Conservation (phyloP, 2,113 vertebrate genomes). For the Acrocephalus kingi region DNA sequence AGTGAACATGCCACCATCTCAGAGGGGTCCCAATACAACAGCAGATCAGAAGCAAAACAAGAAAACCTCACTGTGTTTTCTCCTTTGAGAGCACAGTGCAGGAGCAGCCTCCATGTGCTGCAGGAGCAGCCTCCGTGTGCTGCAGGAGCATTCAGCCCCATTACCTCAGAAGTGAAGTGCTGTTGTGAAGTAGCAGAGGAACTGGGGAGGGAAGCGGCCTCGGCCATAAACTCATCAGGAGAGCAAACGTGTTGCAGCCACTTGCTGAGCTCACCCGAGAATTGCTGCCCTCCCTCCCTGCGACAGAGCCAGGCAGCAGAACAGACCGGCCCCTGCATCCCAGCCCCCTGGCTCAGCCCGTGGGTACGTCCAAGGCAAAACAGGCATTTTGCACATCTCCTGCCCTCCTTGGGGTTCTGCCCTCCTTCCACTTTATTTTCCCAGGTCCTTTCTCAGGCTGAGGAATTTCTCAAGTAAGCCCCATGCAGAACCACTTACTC, state of each 20-base stretch:
- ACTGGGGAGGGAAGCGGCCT: neutral
- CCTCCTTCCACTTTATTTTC: neutral
- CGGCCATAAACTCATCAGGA: neutral
- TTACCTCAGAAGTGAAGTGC: neutral
- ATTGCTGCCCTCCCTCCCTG: neutral
- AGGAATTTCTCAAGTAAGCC: constrained; percentile 11
- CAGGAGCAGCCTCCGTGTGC: neutral
- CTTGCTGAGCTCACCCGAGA: neutral
- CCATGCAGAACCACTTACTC: neutral
- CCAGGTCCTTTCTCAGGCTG: neutral
- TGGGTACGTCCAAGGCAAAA: neutral
- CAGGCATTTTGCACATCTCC: neutral
- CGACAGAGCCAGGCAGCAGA: neutral
- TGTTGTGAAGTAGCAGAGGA: neutral
- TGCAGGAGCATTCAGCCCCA: neutral
- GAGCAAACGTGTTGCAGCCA: neutral
- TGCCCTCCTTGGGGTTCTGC: neutral
- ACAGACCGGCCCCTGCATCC: neutral
- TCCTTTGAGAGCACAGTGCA: neutral
- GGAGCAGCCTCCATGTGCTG: neutral
- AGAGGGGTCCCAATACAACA: neutral
- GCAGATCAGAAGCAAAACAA: neutral
- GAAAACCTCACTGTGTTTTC: neutral
- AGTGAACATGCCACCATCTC: neutral
- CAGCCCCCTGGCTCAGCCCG: neutral